Percentiles rank a stretch among this genome's conserved stretches.
Conservation (phyloP, 2,113 vertebrate genomes). For the Hypomesus transpacificus region DNA sequence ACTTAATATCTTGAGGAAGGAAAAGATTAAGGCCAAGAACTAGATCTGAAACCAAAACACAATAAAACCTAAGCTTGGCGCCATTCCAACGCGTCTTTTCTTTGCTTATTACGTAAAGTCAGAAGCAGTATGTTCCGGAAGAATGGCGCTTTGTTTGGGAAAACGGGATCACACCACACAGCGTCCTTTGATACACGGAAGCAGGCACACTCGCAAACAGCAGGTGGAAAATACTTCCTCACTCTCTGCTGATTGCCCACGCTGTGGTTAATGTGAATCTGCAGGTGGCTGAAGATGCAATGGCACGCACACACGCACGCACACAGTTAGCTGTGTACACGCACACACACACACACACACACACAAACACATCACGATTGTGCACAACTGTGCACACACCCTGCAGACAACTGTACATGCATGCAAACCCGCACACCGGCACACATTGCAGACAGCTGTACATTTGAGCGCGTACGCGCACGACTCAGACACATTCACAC, state of each 20-base stretch:
- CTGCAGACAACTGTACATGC: not conserved
- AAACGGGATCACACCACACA: constrained; percentile 34
- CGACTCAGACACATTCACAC: not conserved
- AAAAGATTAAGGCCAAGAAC: constrained; percentile 32
- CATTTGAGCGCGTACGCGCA: not conserved
- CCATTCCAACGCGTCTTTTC: constrained; percentile 37
- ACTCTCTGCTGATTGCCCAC: constrained; percentile 52
- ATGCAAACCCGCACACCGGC: not conserved
- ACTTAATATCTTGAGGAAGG: constrained; percentile 30
- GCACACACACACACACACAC: not conserved
- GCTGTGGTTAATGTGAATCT: constrained; percentile 59
- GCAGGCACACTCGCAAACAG: constrained; percentile 34
- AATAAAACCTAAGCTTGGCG: constrained; percentile 38
- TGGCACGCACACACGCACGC: constrained; percentile 41
- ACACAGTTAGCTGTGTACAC: too few species aligned
- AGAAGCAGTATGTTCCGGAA: constrained; percentile 33
- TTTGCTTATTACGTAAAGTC: constrained; percentile 4
- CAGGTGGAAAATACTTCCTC: constrained; percentile 42
- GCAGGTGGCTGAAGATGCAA: constrained; percentile 52
- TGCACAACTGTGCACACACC: not conserved
- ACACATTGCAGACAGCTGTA: not conserved
- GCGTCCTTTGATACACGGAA: constrained; percentile 38
- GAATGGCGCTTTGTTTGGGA: constrained; percentile 42
- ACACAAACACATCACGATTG: not conserved
- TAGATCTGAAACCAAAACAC: constrained; percentile 37